Base-by-base conservation (phyloP, 2,888 invertebrate genomes). In the Drosophila fungiperda region DNA sequence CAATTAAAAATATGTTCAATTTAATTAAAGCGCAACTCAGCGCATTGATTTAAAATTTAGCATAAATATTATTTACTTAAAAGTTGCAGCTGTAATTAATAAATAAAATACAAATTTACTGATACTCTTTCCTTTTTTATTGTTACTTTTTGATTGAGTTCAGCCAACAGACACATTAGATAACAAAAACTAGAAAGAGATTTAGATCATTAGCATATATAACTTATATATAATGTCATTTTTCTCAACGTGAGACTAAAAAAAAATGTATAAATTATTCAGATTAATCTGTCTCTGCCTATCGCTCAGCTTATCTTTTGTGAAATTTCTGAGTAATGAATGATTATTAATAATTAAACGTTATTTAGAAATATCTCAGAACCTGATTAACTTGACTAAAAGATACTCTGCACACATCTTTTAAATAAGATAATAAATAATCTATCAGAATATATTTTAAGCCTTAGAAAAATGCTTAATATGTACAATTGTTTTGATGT, bases 21-120 rank as follows among this genome's bases (percentile, higher is more conserved):
- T 5, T 68, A 40, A 53, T 60, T 45, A 52, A 55, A 53, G 36
- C 32, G 40, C 50, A 23, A 33, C 23, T 38, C 38, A 33, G 7
- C 33, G 23, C 58, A 3, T 23, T 29, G 4, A 29, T 3, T 9
- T 36, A 45, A 23, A 20, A 23, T 23, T 12, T 53, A 45, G 35
- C 23, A 20, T 6, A 26, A 2, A 15, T 7, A 7, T 20, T 17
- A 36, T 17, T 3, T 12, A 9, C 8, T 8, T 15, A 20, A 32
- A 3, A 32, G 6, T 0, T 42, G 42, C 3, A 20, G 36, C 12
- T 15, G 1, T 32, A 2, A 52, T 2, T 32, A 52, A 35, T 33
- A 29, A 29, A 29, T 29, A 29, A 6, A 29, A 29, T 29, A 1
- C 29, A 29, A 29, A 29, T 12, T 17, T 26, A 6, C 3, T 11